Conservation (phyloP, 2,888 invertebrate genomes). For the Kuschelorhynchus macadamiae region DNA sequence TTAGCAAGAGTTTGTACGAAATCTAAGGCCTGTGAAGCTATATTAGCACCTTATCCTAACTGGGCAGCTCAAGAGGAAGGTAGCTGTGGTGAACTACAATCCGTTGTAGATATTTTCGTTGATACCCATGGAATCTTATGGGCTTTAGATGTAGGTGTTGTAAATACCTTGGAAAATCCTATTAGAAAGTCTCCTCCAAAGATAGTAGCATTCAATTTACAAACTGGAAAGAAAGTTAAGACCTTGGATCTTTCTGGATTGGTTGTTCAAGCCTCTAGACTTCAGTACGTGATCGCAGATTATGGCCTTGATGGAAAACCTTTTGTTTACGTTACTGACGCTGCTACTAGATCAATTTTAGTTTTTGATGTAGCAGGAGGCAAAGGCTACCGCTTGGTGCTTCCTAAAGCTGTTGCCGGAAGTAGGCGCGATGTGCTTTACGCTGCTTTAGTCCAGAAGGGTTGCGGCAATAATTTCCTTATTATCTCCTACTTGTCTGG, state of each 20-base stretch:
- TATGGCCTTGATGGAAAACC: constrained; percentile 70
- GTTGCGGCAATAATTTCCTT: constrained; percentile 67
- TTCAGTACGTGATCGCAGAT: constrained; percentile 75
- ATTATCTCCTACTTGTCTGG: constrained; percentile 75
- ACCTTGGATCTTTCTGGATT: constrained; percentile 72
- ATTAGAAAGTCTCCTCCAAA: constrained; percentile 74
- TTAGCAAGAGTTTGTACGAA: constrained; percentile 72
- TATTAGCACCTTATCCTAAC: constrained; percentile 75
- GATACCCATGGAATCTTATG: constrained; percentile 74
- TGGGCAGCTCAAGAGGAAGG: constrained; percentile 81
- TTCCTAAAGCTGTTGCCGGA: constrained; percentile 70
- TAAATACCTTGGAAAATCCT: constrained; percentile 74
- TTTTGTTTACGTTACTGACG: constrained; percentile 70
- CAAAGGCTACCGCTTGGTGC: constrained; percentile 72
- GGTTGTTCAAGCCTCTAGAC: constrained; percentile 70
- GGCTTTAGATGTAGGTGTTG: constrained; percentile 75
- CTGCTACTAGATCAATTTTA: constrained; percentile 68
- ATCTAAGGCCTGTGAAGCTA: constrained; percentile 69
- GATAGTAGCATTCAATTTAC: constrained; percentile 73
- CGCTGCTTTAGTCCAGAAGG: constrained; percentile 71
- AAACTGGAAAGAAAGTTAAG: constrained; percentile 73
- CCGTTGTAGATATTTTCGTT: constrained; percentile 77
- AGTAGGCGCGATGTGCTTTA: constrained; percentile 72
- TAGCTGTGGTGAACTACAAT: constrained; percentile 78
- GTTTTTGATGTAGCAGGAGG: constrained; percentile 71